phyloP scores from a whole-genome alignment of 2,888 invertebrate genomes.

The Panopea generosa region DNA sequence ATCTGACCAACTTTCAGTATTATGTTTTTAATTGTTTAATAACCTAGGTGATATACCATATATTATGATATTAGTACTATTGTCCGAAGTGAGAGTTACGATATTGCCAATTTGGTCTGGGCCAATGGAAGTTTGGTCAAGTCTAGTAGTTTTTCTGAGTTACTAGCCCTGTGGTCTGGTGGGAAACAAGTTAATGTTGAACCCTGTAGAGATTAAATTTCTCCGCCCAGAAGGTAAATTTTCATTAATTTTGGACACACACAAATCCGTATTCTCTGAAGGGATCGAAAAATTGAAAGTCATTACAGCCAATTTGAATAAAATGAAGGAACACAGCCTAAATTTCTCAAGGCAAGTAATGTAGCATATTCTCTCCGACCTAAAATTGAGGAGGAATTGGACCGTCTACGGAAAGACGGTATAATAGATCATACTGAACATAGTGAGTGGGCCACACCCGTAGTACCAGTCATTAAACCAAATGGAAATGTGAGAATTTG shows the following conservation, averaged over 20 bases:
- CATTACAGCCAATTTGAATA: conserved; percentile 32
- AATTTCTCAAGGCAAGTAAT: conserved; percentile 49
- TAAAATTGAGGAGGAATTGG: conserved; percentile 58
- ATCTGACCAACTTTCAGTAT: too few species aligned
- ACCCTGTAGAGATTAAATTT: conserved; percentile 33
- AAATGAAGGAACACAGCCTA: conserved; percentile 36
- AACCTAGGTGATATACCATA: too few species aligned
- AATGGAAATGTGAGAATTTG: conserved; percentile 64
- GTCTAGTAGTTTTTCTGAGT: too few species aligned
- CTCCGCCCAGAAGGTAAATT: conserved; percentile 8
- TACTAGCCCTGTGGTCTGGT: too few species aligned
- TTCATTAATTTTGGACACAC: conserved; percentile 8
- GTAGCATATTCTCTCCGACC: conserved; percentile 54
- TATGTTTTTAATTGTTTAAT: too few species aligned
- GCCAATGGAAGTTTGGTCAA: too few species aligned
- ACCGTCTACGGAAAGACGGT: conserved; percentile 25
- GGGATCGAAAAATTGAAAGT: conserved; percentile 32
- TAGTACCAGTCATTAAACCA: conserved; percentile 54
- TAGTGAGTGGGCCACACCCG: conserved; percentile 68
- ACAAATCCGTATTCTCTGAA: conserved; percentile 16
- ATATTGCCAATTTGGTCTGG: too few species aligned
- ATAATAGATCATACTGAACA: conserved; percentile 51
- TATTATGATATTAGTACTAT: too few species aligned
- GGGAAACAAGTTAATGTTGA: too few species aligned
- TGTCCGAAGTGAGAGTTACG: too few species aligned